Evolutionary conservation across 30 jellyfish, hydroid and myxozoan genomes (phyloP).

Genomic region (Aurelia coerulea): DNA sequence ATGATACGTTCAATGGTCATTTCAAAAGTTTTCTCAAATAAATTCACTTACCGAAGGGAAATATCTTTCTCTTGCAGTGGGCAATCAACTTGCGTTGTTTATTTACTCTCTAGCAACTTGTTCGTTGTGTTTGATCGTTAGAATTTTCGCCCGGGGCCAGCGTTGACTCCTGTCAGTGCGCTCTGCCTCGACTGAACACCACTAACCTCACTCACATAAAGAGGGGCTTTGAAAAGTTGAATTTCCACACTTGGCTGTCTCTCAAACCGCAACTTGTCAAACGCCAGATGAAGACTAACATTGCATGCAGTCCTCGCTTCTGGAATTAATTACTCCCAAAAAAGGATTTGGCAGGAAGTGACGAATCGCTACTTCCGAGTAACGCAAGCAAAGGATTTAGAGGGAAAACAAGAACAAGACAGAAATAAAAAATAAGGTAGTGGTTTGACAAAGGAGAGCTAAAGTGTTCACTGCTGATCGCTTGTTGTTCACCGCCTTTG

Average conservation of each 20-base stretch:
- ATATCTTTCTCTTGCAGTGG: not conserved
- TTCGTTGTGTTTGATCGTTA: slow-evolving; percentile 4
- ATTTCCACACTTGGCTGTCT: slow-evolving; percentile 85
- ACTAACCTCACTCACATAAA: slow-evolving; percentile 60
- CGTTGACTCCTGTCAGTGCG: slow-evolving; percentile 53
- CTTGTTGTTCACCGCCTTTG: too few relatives aligned
- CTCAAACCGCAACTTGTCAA: slow-evolving; percentile 86
- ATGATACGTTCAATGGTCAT: too few relatives aligned
- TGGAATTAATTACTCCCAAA: slow-evolving; percentile 79
- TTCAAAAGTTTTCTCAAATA: too few relatives aligned
- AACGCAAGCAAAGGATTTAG: slow-evolving; percentile 5
- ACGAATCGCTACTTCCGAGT: slow-evolving; percentile 77
- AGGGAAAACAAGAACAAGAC: not conserved
- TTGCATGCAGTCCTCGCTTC: slow-evolving; percentile 78
- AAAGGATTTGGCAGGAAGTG: slow-evolving; percentile 75
- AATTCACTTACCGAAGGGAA: too few relatives aligned
- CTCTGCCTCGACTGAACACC: slow-evolving; percentile 83
- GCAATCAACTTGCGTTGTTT: slow-evolving; percentile 2
- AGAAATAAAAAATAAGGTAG: too few relatives aligned
- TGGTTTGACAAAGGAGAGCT: not conserved
- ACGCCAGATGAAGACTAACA: slow-evolving; percentile 69
- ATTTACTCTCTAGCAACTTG: not conserved
- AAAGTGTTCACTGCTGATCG: not conserved
- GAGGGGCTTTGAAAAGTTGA: slow-evolving; percentile 48
- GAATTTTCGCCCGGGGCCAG: slow-evolving; percentile 75